Evolutionary conservation across 2,113 vertebrate genomes (phyloP).

Genomic region (Rhabdornis inornatus): DNA sequence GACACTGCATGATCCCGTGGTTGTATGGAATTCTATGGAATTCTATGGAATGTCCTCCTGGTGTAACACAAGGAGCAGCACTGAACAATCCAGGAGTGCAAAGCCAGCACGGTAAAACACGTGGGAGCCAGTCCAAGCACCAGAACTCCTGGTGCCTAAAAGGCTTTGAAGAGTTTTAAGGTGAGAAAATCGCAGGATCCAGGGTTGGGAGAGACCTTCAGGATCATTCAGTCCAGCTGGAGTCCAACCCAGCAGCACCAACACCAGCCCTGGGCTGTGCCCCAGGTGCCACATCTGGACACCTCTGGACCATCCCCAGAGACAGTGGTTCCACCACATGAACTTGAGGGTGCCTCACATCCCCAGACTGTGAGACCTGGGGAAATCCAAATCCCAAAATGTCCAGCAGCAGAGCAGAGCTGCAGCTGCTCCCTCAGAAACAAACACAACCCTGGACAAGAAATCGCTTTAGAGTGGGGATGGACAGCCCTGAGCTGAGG

Average conservation of each 20-base stretch:
- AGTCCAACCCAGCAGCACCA: neutral
- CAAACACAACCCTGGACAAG: neutral
- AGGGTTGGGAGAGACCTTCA: neutral
- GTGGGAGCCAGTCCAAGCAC: neutral
- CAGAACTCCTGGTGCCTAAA: neutral
- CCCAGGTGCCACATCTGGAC: neutral
- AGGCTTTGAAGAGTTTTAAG: neutral
- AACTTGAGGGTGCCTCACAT: neutral
- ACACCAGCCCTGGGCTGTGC: accelerated
- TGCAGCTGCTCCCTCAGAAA: neutral
- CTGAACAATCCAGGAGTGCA: neutral
- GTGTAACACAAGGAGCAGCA: neutral
- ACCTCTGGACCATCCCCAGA: neutral
- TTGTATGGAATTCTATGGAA: neutral
- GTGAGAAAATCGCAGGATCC: neutral
- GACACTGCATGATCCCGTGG: neutral
- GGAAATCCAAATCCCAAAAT: neutral
- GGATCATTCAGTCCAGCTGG: neutral
- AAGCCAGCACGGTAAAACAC: accelerated
- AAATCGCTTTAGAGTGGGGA: neutral
- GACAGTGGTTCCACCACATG: neutral
- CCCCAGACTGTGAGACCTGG: neutral
- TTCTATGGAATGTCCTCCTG: neutral
- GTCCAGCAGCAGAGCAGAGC: neutral
- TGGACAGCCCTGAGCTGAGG: neutral